Evolutionary conservation across 2,797 vertebrate species (phyloP).

Genomic region (Eleutherodactylus coqui): DNA sequence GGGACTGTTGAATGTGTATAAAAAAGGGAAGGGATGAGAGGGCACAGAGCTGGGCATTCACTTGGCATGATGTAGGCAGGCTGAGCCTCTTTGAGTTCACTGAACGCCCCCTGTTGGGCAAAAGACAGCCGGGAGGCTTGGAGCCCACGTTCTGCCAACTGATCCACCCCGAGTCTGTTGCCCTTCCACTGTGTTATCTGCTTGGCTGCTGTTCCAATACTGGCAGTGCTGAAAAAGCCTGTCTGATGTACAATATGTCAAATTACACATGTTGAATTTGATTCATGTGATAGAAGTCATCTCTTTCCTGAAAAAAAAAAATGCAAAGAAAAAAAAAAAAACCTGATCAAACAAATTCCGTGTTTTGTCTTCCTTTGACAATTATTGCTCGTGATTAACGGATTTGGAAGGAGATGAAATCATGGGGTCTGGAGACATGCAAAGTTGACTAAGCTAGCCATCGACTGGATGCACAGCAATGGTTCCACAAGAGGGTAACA

Average conservation of each 20-base stretch:
- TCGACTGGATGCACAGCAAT: not conserved
- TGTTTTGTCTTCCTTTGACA: constrained; percentile 47
- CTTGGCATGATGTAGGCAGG: constrained; percentile 17
- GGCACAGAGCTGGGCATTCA: constrained; percentile 38
- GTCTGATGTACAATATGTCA: constrained; percentile 55
- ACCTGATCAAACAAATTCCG: not conserved
- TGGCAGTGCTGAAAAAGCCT: constrained; percentile 35
- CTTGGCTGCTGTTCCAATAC: constrained; percentile 46
- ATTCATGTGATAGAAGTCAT: constrained; percentile 44
- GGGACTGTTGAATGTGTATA: constrained; percentile 9
- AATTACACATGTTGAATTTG: constrained; percentile 31
- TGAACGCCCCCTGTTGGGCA: constrained; percentile 50
- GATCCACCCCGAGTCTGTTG: constrained; percentile 12
- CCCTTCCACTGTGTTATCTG: constrained; percentile 56
- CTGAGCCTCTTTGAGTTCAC: not conserved
- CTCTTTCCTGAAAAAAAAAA: constrained; percentile 50
- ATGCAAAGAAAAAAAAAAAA: constrained; percentile 36
- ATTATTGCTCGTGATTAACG: not conserved
- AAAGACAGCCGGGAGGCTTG: constrained; percentile 20
- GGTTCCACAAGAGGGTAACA: not conserved
- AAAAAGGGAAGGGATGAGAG: not conserved
- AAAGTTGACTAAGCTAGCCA: not conserved
- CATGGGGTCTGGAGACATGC: not conserved
- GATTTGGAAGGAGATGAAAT: not conserved
- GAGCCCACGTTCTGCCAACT: constrained; percentile 36